Percentiles rank a stretch among this genome's conserved stretches.
Conservation (phyloP, 2,888 invertebrate species). For the Tricholauxania praeusta region DNA sequence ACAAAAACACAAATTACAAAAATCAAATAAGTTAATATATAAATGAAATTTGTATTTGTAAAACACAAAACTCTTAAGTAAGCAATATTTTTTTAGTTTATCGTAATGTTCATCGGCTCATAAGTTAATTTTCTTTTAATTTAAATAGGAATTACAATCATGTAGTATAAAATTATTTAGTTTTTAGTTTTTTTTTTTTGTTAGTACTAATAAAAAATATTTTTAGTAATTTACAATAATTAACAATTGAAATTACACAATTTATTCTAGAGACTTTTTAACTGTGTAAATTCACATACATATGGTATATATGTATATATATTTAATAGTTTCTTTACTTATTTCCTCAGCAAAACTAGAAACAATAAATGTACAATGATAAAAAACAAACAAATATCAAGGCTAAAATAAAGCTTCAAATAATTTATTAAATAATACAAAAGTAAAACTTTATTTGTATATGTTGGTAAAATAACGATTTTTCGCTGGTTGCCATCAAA, state of each 20-base stretch:
- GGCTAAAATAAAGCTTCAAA: slow-evolving; percentile 24
- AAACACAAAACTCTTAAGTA: slow-evolving; percentile 8
- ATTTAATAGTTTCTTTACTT: slow-evolving; percentile 26
- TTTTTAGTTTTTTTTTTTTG: slow-evolving; percentile 9
- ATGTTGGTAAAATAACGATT: background rate
- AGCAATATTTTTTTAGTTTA: slow-evolving; percentile 23
- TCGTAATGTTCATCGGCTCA: slow-evolving; percentile 10
- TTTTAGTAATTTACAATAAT: slow-evolving; percentile 24
- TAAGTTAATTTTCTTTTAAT: slow-evolving; percentile 40
- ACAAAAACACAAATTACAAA: background rate
- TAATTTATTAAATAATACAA: slow-evolving; percentile 24
- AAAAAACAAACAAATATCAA: slow-evolving; percentile 15
- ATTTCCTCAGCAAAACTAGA: slow-evolving; percentile 21
- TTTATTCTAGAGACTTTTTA: slow-evolving; percentile 2
- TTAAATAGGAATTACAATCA: slow-evolving; percentile 34
- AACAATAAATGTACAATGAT: slow-evolving; percentile 25
- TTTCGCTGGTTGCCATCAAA: too few species aligned
- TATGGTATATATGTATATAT: background rate
- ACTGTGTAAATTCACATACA: background rate
- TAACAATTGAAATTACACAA: slow-evolving; percentile 7
- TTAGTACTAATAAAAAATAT: slow-evolving; percentile 17
- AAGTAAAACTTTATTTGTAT: slow-evolving; percentile 3
- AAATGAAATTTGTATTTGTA: slow-evolving; percentile 22
- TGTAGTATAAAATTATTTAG: slow-evolving; percentile 16
- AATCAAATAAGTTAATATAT: slow-evolving; percentile 1